Conservation (phyloP, 1,140 invertebrate genomes). For the Tetraneura akinire region DNA sequence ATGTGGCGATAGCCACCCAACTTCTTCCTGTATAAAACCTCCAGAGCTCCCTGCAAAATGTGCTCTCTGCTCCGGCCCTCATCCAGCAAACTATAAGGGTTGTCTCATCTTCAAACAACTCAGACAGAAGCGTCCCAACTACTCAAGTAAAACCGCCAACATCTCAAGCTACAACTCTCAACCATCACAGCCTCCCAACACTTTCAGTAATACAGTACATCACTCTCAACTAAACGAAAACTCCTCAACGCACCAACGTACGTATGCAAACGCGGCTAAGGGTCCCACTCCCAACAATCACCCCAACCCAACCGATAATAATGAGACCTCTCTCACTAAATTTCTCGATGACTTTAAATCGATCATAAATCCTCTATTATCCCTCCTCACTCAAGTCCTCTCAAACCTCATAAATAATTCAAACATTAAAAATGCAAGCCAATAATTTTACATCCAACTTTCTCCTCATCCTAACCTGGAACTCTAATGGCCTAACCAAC, state of each 20-base stretch:
- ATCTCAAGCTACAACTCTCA: not conserved
- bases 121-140: not conserved
- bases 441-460: not conserved
- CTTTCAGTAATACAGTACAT: not conserved
- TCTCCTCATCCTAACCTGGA: not conserved
- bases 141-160: no score
- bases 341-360: not conserved
- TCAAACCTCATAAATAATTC: not conserved
- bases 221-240: not conserved
- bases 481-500: not conserved
- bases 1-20: conserved; percentile 57
- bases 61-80: conserved; percentile 56
- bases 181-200: not conserved
- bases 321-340: not conserved
- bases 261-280: not conserved
- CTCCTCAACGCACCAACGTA: not conserved
- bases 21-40: conserved; percentile 58
- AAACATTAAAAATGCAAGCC: not conserved
- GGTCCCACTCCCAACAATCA: not conserved
- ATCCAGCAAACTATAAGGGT: conserved; percentile 59
- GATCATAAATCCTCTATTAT: not conserved
- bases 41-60: conserved; percentile 57
- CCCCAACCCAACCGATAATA: not conserved
- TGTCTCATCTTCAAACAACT: conserved; percentile 52
- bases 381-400: not conserved